Conservation (phyloP, 2,797 vertebrate genomes). For the Pitangus sulphuratus region DNA sequence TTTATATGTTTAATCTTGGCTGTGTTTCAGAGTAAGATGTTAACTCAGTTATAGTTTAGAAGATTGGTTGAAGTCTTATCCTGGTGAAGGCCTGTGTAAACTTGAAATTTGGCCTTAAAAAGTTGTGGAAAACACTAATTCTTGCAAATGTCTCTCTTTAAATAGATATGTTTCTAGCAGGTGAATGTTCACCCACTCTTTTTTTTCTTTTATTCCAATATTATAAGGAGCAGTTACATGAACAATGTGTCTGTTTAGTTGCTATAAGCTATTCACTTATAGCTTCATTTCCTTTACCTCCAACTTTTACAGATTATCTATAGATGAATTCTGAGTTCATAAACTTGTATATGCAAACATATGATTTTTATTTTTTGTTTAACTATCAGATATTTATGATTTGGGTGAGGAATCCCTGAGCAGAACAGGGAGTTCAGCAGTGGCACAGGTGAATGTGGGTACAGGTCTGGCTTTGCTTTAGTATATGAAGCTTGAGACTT, state of each 20-base stretch:
- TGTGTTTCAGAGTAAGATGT: not conserved
- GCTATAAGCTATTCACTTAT: not conserved
- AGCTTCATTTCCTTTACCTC: not conserved
- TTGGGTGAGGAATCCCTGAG: not conserved
- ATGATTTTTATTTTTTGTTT: not conserved
- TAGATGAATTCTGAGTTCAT: not conserved
- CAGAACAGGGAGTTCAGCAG: not conserved
- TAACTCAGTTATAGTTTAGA: not conserved
- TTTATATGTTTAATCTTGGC: not conserved
- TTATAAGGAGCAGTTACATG: not conserved
- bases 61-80: not conserved
- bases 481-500: not conserved
- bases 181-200: accelerated
- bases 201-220: not conserved
- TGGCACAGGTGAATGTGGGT: not conserved
- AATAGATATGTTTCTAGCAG: not conserved
- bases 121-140: not conserved
- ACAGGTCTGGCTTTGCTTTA: not conserved
- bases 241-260: not conserved
- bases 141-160: not conserved
- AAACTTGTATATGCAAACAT: not conserved
- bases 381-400: not conserved
- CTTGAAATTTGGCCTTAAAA: not conserved
- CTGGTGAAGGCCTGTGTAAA: not conserved
- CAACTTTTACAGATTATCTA: not conserved